Evolutionary conservation across 2,113 vertebrate genomes (phyloP), one percentile per base, ranked within the genome.

Genomic region (Gila orcuttii): DNA sequence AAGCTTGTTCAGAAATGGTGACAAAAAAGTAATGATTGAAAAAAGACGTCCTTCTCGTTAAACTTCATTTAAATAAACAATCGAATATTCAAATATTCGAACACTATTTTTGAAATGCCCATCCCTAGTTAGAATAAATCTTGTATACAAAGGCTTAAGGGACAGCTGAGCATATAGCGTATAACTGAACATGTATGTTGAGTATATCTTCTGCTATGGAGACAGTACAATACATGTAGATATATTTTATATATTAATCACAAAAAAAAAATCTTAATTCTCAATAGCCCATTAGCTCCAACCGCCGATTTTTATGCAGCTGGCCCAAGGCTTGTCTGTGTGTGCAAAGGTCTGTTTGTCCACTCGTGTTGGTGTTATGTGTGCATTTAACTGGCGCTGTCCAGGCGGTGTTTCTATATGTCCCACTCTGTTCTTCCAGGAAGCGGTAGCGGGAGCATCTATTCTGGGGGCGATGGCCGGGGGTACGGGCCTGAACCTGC

Each of bases 391-490:
- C 87, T 80, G 85, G 85, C 89, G 78, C 87, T 86, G 81, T 90
- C 86, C 69, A 79, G 88, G 87, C 83, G 87, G 89, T 89, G 88
- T 88, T 88, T 85, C 89, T 84, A 84, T 85, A 86, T 91, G 86
- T 89, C 78, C 82, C 73, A 57, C 69, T 89, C 84, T 88, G 68
- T 88, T 88, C 85, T 90, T 90, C 11, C 88, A 97, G 96, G 96
- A 97, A 91, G 96, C 96, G 0, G 96, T 97, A 79, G 95, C 96
- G 3, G 96, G 96, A 89, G 96, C 96, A 0, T 95, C 96, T 0
- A 96, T 97, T 57, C 93, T 97, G 28, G 96, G 96, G 83, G 96
- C 96, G 0, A 89, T 97, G 86, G 93, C 95, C 0, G 96, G 94
- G 0, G 96, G 96, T 1, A 95, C 88, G 1, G 87, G 96, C 0